Evolutionary conservation across 2,888 invertebrate species (phyloP), one percentile per base, ranked within the genome.

Genomic region (Monoplex corrugatus): DNA sequence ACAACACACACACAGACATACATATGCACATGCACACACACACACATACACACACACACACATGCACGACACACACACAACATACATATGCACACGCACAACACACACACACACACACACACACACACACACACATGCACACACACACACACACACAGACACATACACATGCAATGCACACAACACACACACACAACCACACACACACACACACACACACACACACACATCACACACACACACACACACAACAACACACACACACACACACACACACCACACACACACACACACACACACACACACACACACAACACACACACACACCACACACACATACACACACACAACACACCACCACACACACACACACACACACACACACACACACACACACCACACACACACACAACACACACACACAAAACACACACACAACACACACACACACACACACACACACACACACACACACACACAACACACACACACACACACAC

Each of bases 91-190:
- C n/a, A n/a, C n/a, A n/a, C n/a, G n/a, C n/a, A n/a, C n/a, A n/a
- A n/a, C n/a, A n/a, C n/a, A n/a, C n/a, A 72, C 72, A 72, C 72
- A 72, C 72, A 72, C 72, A 72, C 72, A 72, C 72, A 19, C 72
- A 19, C 72, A 19, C 72, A 19, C 72, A 19, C 72, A 72, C 72
- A 72, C 72, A 72, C 72, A 72, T 32, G 28, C 72, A 19, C n/a
- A n/a, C n/a, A n/a, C n/a, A n/a, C n/a, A n/a, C n/a, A n/a, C n/a
- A n/a, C n/a, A n/a, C n/a, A n/a, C n/a, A n/a, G n/a, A n/a, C n/a
- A n/a, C n/a, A n/a, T n/a, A n/a, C n/a, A n/a, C n/a, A n/a, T n/a
- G n/a, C n/a, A n/a, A n/a, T n/a, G n/a, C n/a, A n/a, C n/a, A n/a
- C n/a, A n/a, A n/a, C n/a, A n/a, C n/a, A n/a, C n/a, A n/a, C n/a